phyloP scores from a whole-genome alignment of 37 sponge, comb jelly and placozoan genomes.

The Halichondria panicea region DNA sequence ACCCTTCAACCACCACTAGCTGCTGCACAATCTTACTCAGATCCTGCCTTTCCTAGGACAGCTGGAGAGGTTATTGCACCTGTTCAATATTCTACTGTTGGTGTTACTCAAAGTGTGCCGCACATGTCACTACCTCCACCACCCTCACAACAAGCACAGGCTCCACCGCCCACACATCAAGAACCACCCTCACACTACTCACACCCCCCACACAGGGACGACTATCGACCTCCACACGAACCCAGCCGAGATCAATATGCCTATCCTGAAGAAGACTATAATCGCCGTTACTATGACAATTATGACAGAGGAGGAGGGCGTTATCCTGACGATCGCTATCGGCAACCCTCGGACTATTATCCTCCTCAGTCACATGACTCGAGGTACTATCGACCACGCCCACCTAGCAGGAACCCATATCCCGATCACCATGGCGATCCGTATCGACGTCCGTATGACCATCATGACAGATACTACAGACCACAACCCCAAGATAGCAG shows the following conservation, averaged over 20 bases:
- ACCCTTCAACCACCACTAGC: not conserved
- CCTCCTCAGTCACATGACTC: not conserved
- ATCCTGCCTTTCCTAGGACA: no score
- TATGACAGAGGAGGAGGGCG: not conserved
- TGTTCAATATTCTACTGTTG: no score
- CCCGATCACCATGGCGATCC: not conserved
- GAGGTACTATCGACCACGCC: not conserved
- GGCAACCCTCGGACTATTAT: not conserved
- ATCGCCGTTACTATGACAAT: not conserved
- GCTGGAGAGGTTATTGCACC: no score
- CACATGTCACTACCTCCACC: not conserved
- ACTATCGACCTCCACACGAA: not conserved
- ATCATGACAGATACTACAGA: not conserved
- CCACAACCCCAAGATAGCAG: not conserved
- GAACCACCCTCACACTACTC: not conserved
- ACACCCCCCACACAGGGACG: not conserved
- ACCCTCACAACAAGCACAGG: not conserved
- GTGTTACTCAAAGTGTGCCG: no score
- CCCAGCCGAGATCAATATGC: conserved; percentile 6
- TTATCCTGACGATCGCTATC: not conserved
- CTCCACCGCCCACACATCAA: not conserved
- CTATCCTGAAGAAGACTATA: not conserved
- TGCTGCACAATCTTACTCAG: not conserved
- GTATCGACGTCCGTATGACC: conserved; percentile 1
- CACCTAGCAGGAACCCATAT: not conserved